A percentile compares a stretch with the other conserved stretches of the same genome.
phyloP scores from a whole-genome alignment of 2,797 vertebrate species.

The Centroberyx gerrardi region DNA sequence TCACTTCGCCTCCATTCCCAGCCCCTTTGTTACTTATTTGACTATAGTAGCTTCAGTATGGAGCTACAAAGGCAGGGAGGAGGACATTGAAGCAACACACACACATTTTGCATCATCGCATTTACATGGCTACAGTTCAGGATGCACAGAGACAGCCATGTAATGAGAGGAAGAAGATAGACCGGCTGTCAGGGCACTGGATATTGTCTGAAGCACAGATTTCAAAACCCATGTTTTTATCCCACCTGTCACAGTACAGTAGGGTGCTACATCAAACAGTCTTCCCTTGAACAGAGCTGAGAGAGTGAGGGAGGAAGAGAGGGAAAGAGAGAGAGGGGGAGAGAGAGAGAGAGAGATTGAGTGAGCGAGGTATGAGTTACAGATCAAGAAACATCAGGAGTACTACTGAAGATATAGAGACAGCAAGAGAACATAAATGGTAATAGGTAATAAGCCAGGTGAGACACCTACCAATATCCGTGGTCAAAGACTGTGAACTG shows the following conservation, averaged over 20 bases:
- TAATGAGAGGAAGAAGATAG: not conserved
- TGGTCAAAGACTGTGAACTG: constrained; percentile 67
- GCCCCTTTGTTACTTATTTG: constrained; percentile 12
- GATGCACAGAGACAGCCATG: not conserved
- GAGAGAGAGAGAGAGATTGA: not conserved
- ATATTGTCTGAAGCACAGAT: constrained; percentile 21
- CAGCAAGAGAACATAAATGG: constrained; percentile 39
- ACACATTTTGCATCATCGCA: constrained; percentile 5
- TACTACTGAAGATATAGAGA: constrained; percentile 30
- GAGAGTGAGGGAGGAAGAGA: not conserved
- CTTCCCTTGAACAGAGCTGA: constrained; percentile 3
- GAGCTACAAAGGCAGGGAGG: not conserved
- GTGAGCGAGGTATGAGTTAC: not conserved
- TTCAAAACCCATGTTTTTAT: constrained; percentile 38
- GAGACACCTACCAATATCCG: constrained; percentile 42
- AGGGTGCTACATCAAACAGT: constrained; percentile 20
- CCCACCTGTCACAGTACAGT: constrained; percentile 38
- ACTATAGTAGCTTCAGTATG: not conserved
- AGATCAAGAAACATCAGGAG: constrained; percentile 5
- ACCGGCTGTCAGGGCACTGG: not conserved
- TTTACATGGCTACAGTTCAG: constrained; percentile 6
- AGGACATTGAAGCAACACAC: constrained; percentile 27
- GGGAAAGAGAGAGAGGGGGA: constrained; percentile 6
- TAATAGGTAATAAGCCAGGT: constrained; percentile 53
- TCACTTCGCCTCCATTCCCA: not conserved